Base-by-base conservation (phyloP, 2,888 invertebrate species). In the Acanthococcus lagerstroemiae region DNA sequence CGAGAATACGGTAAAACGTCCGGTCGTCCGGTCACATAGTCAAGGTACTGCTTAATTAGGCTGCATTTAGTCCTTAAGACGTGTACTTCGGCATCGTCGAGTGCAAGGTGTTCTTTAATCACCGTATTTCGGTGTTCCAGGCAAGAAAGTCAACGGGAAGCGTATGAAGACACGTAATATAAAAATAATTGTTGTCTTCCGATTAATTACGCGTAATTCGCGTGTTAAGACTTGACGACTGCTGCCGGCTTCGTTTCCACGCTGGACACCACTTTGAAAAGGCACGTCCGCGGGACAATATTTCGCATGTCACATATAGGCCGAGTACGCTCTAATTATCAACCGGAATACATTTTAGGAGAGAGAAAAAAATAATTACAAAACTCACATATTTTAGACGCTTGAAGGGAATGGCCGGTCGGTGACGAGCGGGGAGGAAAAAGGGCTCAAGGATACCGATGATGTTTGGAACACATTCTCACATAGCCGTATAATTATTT, bases 261-360 rank as follows among this genome's bases (percentile, higher is more conserved):
- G n/a, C n/a, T 37, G 17, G 50, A 50, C 21, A 19, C 21, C 21
- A 17, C 21, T 50, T 19, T 50, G 21, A 50, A 50, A 17, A 50
- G 19, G 50, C 21, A 50, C 4, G 21, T 21, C 19, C 21, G 21
- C 21, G 21, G 50, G 50, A 50, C 50, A 50, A 50, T 50, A 50
- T 50, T 50, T 21, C 21, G 50, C 50, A 50, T 50, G 50, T 50
- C 50, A 50, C 21, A 50, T 17, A 50, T n/a, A 19, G 50, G n/a
- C 3, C 50, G 50, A 50, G 21, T 50, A 50, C 50, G 50, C 50
- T 50, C 50, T 50, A 50, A 50, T 50, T 50, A 50, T 50, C 50
- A 21, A 50, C 19, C 50, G 50, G 50, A 50, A 50, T 50, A 50
- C 21, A 37, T 37, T 37, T 37, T 37, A 37, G 12, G n/a, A 37